phyloP scores from a whole-genome alignment of 1,140 invertebrate species.

The Heterodera schachtii region DNA sequence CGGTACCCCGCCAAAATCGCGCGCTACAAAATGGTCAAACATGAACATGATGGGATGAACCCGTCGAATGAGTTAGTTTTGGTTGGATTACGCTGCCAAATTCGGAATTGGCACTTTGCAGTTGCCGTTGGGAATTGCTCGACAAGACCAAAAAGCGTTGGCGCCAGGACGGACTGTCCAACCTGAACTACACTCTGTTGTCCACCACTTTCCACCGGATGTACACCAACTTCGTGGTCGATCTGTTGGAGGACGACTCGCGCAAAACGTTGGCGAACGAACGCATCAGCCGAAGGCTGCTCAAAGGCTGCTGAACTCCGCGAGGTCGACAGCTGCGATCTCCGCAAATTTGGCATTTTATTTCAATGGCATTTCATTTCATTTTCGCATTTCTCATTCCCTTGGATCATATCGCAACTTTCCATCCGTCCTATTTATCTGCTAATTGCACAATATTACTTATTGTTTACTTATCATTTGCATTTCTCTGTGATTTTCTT shows the following conservation, averaged over 20 bases:
- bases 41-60: constrained; percentile 59
- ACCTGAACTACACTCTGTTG: constrained; percentile 79
- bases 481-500: background rate
- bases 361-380: background rate
- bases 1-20: constrained; percentile 65
- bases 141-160: constrained; percentile 80
- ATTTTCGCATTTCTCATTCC: too few relatives aligned
- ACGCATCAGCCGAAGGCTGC: constrained; percentile 8
- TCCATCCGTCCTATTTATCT: too few relatives aligned
- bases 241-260: constrained; percentile 63
- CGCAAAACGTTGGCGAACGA: constrained; percentile 35
- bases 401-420: too few relatives aligned
- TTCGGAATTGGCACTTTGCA: constrained; percentile 30
- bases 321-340: background rate
- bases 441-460: too few relatives aligned
- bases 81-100: background rate
- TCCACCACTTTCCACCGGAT: constrained; percentile 72
- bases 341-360: background rate
- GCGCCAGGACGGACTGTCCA: constrained; percentile 81
- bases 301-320: constrained; percentile 19
- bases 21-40: constrained; percentile 67
- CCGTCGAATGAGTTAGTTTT: constrained; percentile 62
- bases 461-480: too few relatives aligned
- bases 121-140: constrained; percentile 76
- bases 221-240: constrained; percentile 69